Percentiles rank a stretch among this genome's conserved stretches.
phyloP scores from a whole-genome alignment of 2,797 vertebrate species.

The Hipposideros larvatus region DNA sequence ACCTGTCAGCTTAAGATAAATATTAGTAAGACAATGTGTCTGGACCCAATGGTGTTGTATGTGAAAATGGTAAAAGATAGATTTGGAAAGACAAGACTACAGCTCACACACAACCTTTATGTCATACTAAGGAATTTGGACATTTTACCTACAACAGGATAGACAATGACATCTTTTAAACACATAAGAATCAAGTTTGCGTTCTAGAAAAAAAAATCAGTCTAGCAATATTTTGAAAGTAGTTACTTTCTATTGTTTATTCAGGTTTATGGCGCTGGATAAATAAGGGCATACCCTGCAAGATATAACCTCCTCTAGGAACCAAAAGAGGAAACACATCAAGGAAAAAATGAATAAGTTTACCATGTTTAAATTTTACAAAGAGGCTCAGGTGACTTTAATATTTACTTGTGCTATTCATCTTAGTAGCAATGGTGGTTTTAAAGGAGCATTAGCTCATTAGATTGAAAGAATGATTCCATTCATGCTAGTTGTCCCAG shows the following conservation, averaged over 20 bases:
- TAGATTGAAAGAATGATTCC: neutral
- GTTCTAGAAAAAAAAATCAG: neutral
- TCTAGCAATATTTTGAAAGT: neutral
- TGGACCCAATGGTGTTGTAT: accelerated
- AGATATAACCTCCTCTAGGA: neutral
- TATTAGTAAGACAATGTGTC: neutral
- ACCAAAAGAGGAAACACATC: neutral
- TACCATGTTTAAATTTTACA: neutral
- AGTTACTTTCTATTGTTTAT: neutral
- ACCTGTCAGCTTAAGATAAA: neutral
- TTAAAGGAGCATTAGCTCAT: neutral
- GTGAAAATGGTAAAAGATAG: neutral
- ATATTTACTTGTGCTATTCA: neutral
- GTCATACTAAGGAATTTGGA: neutral
- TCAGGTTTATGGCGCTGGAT: neutral
- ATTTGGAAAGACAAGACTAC: neutral
- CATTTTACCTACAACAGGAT: neutral
- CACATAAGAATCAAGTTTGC: neutral
- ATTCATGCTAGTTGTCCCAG: neutral
- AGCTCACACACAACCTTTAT: neutral
- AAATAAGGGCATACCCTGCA: neutral
- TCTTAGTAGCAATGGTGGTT: neutral
- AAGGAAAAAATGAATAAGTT: neutral
- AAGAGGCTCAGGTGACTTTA: neutral
- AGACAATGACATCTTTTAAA: neutral